phyloP scores from a whole-genome alignment of 2,113 vertebrate species.

The Grus americana region DNA sequence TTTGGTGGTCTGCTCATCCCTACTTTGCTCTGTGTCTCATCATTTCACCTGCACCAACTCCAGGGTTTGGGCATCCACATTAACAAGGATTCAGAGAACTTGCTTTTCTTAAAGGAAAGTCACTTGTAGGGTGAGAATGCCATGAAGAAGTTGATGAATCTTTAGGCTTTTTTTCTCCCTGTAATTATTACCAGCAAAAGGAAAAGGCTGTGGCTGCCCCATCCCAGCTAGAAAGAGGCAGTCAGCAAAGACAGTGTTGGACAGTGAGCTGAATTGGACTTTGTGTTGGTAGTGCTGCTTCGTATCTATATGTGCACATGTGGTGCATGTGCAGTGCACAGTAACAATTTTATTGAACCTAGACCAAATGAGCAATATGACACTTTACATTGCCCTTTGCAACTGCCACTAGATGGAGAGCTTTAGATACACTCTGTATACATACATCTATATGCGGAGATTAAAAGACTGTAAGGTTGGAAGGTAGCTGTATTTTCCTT shows the following conservation, averaged over 20 bases:
- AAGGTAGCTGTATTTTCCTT: background rate
- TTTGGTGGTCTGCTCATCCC: background rate
- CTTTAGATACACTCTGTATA: background rate
- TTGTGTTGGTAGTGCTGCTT: background rate
- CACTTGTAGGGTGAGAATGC: background rate
- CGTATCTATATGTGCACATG: accelerated
- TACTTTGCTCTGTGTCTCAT: background rate
- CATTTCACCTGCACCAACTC: background rate
- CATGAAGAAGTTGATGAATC: background rate
- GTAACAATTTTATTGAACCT: background rate
- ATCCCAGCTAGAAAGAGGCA: background rate
- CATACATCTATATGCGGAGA: accelerated
- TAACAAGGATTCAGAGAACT: background rate
- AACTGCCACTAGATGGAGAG: conserved; percentile 58
- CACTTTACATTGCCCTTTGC: background rate
- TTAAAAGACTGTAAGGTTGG: background rate
- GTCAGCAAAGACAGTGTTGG: background rate
- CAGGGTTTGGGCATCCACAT: background rate
- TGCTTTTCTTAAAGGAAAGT: background rate
- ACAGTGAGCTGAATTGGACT: background rate
- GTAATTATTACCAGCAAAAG: background rate
- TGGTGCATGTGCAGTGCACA: accelerated
- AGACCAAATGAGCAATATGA: accelerated
- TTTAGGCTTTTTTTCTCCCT: background rate
- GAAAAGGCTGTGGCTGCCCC: background rate